Evolutionary conservation across 2,797 vertebrate genomes (phyloP).

Genomic region (Amblyopsis hoosieri): DNA sequence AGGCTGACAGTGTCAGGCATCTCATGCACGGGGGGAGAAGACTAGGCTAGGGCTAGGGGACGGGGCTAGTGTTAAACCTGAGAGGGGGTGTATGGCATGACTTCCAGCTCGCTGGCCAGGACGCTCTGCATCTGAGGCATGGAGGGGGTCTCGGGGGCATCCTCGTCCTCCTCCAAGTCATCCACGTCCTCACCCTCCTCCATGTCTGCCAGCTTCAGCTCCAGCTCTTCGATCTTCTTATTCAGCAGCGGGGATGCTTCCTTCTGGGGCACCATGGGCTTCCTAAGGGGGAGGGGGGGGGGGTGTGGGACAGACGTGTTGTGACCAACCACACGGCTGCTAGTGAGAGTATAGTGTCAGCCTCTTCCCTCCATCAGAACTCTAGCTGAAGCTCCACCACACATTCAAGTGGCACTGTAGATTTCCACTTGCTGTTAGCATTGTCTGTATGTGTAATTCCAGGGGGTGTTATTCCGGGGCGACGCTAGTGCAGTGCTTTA

Average conservation of each 20-base stretch:
- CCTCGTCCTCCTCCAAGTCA: conserved; percentile 93
- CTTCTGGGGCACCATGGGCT: conserved; percentile 94
- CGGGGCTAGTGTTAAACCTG: conserved; percentile 77
- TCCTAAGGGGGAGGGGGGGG: conserved; percentile 70
- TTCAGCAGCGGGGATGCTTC: conserved; percentile 93
- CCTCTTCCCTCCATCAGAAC: no score
- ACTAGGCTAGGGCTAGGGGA: not conserved
- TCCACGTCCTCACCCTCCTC: conserved; percentile 94
- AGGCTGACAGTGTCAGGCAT: not conserved
- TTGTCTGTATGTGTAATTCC: no score
- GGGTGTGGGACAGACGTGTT: not conserved
- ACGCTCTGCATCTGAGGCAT: conserved; percentile 92
- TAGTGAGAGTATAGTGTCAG: no score
- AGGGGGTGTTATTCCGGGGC: no score
- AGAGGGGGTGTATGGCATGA: conserved; percentile 90
- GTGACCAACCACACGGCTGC: no score
- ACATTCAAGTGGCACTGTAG: no score
- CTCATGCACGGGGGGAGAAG: not conserved
- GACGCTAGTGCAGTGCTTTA: no score
- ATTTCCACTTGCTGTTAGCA: no score
- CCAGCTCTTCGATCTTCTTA: conserved; percentile 96
- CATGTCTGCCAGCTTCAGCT: conserved; percentile 94
- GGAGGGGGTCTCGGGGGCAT: conserved; percentile 84
- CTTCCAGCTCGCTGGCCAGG: conserved; percentile 86
- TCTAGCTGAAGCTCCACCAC: no score